Percentiles rank a stretch among this genome's conserved stretches.
These are phyloP conservation scores for Troilus luridus DNA, from an alignment of 2,888 invertebrate genomes.

Conservation along the genomic window DNA sequence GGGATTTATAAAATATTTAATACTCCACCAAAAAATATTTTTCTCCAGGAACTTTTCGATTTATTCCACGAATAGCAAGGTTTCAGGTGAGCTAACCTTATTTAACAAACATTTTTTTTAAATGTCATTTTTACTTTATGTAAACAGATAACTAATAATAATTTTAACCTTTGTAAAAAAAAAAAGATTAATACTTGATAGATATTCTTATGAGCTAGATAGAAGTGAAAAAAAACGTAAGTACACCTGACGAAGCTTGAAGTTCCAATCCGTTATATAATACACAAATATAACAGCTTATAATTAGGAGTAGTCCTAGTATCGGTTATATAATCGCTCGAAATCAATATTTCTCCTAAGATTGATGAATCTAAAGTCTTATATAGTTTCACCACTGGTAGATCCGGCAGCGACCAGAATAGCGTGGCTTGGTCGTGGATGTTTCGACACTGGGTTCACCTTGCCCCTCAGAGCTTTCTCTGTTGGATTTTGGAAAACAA, in stretches of 20 bases:
- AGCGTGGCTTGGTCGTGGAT: neutral
- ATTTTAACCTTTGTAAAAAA: too few relatives aligned
- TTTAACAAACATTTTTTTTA: too few relatives aligned
- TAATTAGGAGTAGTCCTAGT: neutral
- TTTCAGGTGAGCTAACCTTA: too few relatives aligned
- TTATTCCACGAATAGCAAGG: too few relatives aligned
- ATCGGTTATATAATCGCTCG: neutral
- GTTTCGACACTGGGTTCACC: neutral
- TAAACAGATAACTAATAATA: too few relatives aligned
- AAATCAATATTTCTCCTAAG: conserved; percentile 6
- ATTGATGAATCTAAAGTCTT: neutral
- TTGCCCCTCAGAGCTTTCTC: neutral
- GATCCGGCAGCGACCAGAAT: neutral
- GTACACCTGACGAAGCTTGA: too few relatives aligned
- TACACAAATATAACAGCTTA: neutral
- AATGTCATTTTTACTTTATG: too few relatives aligned
- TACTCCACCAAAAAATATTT: too few relatives aligned
- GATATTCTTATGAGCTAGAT: neutral
- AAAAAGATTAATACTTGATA: neutral
- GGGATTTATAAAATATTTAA: too few relatives aligned
- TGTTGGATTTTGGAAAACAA: neutral
- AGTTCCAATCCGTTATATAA: neutral
- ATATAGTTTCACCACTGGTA: neutral
- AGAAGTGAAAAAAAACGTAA: neutral
- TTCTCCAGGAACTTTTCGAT: too few relatives aligned